Conservation (phyloP, 2,888 invertebrate species). For the Sinohyriopsis cumingii region DNA sequence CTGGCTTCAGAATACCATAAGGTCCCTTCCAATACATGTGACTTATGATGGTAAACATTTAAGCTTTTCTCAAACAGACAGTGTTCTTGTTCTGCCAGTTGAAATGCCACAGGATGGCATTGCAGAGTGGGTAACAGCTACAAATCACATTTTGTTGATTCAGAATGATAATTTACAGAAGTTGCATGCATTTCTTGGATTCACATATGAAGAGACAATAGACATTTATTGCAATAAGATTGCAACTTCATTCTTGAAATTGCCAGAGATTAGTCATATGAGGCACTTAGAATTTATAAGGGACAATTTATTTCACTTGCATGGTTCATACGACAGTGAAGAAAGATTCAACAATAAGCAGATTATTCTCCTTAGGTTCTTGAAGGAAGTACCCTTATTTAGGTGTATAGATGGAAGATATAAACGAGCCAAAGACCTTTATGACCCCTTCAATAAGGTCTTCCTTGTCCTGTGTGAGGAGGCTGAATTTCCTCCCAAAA, state of each 20-base stretch:
- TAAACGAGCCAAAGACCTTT: constrained; percentile 13
- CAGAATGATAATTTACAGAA: constrained; percentile 1
- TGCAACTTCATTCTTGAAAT: no score
- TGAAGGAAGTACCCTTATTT: constrained; percentile 12
- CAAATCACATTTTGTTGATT: constrained; percentile 14
- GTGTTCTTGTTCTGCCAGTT: constrained; percentile 23
- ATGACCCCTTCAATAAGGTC: constrained; percentile 2
- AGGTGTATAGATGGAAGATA: neutral
- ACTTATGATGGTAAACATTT: no score
- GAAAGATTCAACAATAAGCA: neutral
- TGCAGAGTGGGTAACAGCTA: constrained; percentile 16
- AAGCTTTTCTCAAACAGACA: neutral
- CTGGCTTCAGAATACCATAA: neutral
- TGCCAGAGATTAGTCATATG: no score
- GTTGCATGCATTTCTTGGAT: constrained; percentile 5
- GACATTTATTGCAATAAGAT: neutral
- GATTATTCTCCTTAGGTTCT: neutral
- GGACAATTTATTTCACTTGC: no score
- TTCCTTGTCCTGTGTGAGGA: constrained; percentile 10
- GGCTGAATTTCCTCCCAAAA: constrained; percentile 13
- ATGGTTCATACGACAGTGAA: no score
- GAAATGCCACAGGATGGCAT: constrained; percentile 26
- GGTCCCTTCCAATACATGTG: no score
- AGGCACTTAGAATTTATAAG: no score
- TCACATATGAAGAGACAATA: neutral